Evolutionary conservation across 2,888 invertebrate species (phyloP), one percentile per base, ranked within the genome.

Genomic region (Oscheius myriophilus): DNA sequence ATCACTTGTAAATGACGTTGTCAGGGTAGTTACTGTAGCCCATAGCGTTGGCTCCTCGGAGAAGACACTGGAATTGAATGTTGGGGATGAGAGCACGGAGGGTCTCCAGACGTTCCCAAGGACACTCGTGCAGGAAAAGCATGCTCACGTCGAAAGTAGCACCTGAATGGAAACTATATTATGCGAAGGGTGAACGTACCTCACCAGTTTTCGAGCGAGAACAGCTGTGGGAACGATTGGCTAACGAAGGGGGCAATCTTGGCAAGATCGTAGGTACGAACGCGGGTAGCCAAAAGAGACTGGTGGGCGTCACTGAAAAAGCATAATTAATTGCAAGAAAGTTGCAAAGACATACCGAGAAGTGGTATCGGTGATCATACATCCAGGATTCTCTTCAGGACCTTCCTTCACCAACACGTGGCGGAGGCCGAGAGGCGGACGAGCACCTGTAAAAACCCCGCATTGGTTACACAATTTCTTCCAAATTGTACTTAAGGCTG

Each of bases 1-100:
- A 46, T 43, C 84, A 91, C 90, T 96, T 94, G 89, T 89, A 92
- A 18, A 99, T 95, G n/a, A 94, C 96, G 87, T 98, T 98, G 87
- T 99, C 98, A 0, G 98, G 97, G 87, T 98, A 99, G 89, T 95
- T 96, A 1, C 97, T 97, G 88, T 99, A 98, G 0, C 98, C 98
- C 41, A 98, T 97, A 45, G 96, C 97, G 88, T 97, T 99, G 54
- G 98, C 97, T 2, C 98, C 98, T 71, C 98, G 90, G 71, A 98
- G 89, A 79, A 98, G 89, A 96, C 98, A 98, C 67, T 98, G 98
- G 91, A 98, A 98, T n/a, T 98, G 98, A 86, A 98, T 94, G 82
- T 90, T 90, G 9, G 89, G 89, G 54, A 89, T 87, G 76, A 91
- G 87, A 78, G 92, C 91, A 16, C 98, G 91, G 93, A 98, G 94